A percentile compares a stretch with the other conserved stretches of the same genome.
phyloP scores from a whole-genome alignment of 2,113 vertebrate genomes.

The Hipposideros armiger region DNA sequence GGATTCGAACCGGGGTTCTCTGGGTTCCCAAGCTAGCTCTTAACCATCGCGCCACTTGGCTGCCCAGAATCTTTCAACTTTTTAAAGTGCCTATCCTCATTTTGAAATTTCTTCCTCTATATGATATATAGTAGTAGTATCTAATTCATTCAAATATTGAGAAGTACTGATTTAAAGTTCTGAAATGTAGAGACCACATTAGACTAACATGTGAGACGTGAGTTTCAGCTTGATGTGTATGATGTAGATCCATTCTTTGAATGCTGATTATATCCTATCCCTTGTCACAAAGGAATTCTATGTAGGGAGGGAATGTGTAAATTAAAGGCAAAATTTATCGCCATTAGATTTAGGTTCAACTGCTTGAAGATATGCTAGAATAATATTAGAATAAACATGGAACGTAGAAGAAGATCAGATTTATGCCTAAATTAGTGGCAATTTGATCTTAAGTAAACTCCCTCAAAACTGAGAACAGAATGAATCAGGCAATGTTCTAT shows the following conservation, averaged over 20 bases:
- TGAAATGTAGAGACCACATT: neutral
- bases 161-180: neutral
- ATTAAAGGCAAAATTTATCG: constrained; percentile 13
- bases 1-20: too few relatives aligned
- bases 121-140: neutral
- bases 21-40: too few relatives aligned
- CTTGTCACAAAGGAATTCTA: neutral
- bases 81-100: neutral
- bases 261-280: neutral
- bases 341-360: constrained; percentile 40
- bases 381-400: constrained; percentile 38
- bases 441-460: neutral
- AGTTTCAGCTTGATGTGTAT: neutral
- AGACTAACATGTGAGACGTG: neutral
- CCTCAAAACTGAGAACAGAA: neutral
- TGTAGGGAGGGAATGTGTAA: neutral
- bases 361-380: neutral
- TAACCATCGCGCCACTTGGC: too few relatives aligned
- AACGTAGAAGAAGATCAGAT: neutral
- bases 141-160: neutral
- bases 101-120: neutral
- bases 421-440: neutral
- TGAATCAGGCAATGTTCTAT: neutral
- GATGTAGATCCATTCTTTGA: neutral
- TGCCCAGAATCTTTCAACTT: neutral